These are phyloP conservation scores for Chelon labrosus DNA, from an alignment of 2,797 vertebrate species.

Conservation along the genomic window DNA sequence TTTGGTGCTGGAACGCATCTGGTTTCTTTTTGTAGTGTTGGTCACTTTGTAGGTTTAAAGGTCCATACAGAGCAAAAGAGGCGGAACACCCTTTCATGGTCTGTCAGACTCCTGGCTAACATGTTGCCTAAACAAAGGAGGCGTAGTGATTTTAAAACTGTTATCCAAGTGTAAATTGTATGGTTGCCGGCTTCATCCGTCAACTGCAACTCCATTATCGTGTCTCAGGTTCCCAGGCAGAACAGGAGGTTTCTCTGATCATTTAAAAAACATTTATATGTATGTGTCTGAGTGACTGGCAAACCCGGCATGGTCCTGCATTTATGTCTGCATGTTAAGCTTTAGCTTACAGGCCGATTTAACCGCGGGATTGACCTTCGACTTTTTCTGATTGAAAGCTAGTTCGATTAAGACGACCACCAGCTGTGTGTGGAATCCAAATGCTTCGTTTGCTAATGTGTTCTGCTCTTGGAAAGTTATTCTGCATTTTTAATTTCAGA, in stretches of 20 bases:
- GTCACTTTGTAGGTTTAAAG: too few species aligned
- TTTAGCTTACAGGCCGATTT: constrained; percentile 25
- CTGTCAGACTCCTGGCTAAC: too few species aligned
- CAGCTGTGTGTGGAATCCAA: constrained; percentile 26
- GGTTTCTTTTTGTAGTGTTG: too few species aligned
- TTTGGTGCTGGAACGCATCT: too few species aligned
- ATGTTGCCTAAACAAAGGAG: too few species aligned
- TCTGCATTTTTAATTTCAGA: constrained; percentile 31
- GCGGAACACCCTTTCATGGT: too few species aligned
- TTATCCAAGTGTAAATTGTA: too few species aligned
- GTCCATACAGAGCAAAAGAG: too few species aligned
- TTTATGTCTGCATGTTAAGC: constrained; percentile 36
- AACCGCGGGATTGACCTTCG: constrained; percentile 36
- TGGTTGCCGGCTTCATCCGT: too few species aligned
- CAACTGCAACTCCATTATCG: too few species aligned
- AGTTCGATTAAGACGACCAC: constrained; percentile 38
- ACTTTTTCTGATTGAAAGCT: constrained; percentile 48
- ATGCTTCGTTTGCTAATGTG: constrained; percentile 22
- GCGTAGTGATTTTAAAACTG: too few species aligned
- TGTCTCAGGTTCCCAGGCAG: too few species aligned
- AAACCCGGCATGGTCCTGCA: background rate
- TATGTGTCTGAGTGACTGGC: background rate
- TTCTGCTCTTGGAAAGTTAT: constrained; percentile 17
- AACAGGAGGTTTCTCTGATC: constrained; percentile 9
- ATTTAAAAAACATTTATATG: background rate